Evolutionary conservation across 2,888 invertebrate species (phyloP).

Genomic region (Cheilosia vernalis): DNA sequence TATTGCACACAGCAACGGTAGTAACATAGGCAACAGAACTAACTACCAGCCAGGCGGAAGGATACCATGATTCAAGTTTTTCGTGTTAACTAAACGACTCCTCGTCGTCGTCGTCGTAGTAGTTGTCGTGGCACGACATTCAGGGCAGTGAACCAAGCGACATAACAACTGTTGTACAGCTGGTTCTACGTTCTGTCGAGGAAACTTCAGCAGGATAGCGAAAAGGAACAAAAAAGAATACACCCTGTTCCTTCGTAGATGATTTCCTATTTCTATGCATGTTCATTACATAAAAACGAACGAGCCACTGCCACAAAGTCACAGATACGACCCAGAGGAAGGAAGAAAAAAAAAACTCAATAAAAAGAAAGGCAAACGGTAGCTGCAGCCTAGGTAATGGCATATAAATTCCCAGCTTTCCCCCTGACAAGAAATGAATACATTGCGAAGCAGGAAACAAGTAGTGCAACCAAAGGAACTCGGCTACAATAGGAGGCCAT

Average conservation of each 20-base stretch:
- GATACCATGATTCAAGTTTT: slow-evolving; percentile 66
- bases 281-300: slow-evolving; percentile 62
- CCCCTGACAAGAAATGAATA: slow-evolving; percentile 69
- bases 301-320: slow-evolving; percentile 39
- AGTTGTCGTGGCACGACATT: slow-evolving; percentile 46
- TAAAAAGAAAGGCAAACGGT: slow-evolving; percentile 8
- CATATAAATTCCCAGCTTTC: slow-evolving; percentile 63
- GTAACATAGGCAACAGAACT: slow-evolving; percentile 31
- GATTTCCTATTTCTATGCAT: slow-evolving; percentile 73
- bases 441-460: slow-evolving; percentile 45
- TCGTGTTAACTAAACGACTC: slow-evolving; percentile 67
- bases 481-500: slow-evolving; percentile 65
- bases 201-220: slow-evolving; percentile 9
- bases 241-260: slow-evolving; percentile 43
- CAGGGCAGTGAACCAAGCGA: slow-evolving; percentile 70
- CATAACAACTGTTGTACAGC: slow-evolving; percentile 32
- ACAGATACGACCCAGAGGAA: slow-evolving; percentile 3
- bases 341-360: slow-evolving; percentile 2
- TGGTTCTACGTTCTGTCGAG: background rate
- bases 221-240: slow-evolving; percentile 31
- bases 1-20: slow-evolving; percentile 19
- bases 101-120: slow-evolving; percentile 24
- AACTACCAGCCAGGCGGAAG: slow-evolving; percentile 38
- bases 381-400: slow-evolving; percentile 70
- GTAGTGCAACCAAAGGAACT: slow-evolving; percentile 43